These are phyloP conservation scores for Chloroceryle amazona DNA, from an alignment of 2,797 vertebrate genomes.

Conservation along the genomic window DNA sequence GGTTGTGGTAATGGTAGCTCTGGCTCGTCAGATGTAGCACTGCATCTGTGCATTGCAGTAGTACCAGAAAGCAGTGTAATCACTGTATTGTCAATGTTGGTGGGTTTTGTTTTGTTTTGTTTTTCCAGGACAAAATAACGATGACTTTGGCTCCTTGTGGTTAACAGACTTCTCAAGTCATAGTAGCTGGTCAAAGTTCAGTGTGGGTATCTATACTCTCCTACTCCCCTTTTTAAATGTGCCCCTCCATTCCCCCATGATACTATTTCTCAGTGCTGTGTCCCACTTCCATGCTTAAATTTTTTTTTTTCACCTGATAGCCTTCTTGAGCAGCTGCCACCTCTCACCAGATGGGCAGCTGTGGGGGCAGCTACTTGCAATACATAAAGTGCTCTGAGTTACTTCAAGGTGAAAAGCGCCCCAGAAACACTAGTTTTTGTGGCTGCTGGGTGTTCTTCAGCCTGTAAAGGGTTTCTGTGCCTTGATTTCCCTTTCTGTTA, in stretches of 20 bases:
- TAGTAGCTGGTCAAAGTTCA: background rate
- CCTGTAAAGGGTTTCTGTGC: background rate
- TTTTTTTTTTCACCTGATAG: background rate
- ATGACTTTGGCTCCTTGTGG: background rate
- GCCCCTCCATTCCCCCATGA: background rate
- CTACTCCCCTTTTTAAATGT: background rate
- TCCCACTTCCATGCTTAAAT: background rate
- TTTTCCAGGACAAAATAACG: background rate
- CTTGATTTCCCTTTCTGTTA: background rate
- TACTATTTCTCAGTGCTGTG: background rate
- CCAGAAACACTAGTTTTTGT: background rate
- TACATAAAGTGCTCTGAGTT: rapidly evolving
- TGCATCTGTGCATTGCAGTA: background rate
- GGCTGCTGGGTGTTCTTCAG: background rate
- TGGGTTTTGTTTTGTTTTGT: too few species aligned
- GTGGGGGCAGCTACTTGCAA: background rate
- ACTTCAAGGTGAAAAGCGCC: background rate
- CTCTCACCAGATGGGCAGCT: background rate
- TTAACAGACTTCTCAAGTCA: background rate
- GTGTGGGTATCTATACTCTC: background rate
- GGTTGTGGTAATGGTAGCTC: rapidly evolving
- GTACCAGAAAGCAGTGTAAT: background rate
- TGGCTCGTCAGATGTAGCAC: background rate
- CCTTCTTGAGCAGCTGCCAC: background rate
- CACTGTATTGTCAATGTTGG: background rate